Evolutionary conservation across 64 coral and sea anemone genomes (phyloP).

Genomic region (Platygyra sinensis): DNA sequence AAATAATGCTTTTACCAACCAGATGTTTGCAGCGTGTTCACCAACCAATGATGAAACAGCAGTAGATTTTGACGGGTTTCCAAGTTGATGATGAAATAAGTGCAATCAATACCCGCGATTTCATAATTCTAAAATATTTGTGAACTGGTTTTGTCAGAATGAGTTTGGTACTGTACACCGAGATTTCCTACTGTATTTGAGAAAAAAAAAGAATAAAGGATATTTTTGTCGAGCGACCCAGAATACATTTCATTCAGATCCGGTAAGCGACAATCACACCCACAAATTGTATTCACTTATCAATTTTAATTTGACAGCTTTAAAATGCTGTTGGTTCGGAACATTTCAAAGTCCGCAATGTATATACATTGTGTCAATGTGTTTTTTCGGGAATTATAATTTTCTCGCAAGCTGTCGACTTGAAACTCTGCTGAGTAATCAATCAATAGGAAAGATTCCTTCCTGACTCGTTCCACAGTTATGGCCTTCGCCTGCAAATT

Average conservation of each 20-base stretch:
- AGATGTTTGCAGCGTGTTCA: background rate
- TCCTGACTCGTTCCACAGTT: background rate
- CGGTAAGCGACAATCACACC: background rate
- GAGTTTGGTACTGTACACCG: no score
- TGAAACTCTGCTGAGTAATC: background rate
- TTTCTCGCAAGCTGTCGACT: slow-evolving; percentile 2
- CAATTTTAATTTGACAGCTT: slow-evolving; percentile 54
- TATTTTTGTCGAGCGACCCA: background rate
- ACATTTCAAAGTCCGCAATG: slow-evolving; percentile 22
- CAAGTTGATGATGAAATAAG: background rate
- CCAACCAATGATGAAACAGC: background rate
- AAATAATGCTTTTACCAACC: background rate
- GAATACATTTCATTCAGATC: background rate
- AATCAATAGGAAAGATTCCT: background rate
- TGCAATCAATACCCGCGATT: background rate
- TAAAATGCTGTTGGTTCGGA: slow-evolving; percentile 38
- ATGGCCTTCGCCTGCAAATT: slow-evolving; percentile 46
- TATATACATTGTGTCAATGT: slow-evolving; percentile 25
- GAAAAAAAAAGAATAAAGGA: background rate
- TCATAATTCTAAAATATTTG: background rate
- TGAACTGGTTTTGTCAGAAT: background rate
- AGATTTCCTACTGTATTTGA: no score
- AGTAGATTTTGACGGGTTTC: background rate
- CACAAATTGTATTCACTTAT: slow-evolving; percentile 39
- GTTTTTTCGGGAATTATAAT: slow-evolving; percentile 15